A percentile compares a stretch with the other conserved stretches of the same genome.
These are phyloP conservation scores for Sarotherodon lohbergeri DNA, from an alignment of 2,113 vertebrate species.

Conservation along the genomic window DNA sequence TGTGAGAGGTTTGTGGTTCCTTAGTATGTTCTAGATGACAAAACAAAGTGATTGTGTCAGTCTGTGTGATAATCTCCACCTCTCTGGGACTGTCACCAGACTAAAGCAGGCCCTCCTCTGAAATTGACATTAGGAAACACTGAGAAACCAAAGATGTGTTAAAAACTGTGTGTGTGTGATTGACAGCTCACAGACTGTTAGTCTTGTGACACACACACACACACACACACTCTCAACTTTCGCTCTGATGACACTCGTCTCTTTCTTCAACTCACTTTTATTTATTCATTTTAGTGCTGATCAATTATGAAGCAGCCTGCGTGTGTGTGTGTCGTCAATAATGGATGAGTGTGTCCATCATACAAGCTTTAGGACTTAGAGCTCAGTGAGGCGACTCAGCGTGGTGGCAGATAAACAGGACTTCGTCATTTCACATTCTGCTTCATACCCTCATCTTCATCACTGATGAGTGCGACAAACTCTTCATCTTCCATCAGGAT, in stretches of 20 bases:
- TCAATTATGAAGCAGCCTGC: constrained; percentile 49
- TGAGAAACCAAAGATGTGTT: neutral
- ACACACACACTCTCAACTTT: neutral
- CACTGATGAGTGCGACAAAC: neutral
- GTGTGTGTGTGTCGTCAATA: constrained; percentile 50
- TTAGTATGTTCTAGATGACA: neutral
- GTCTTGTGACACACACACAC: neutral
- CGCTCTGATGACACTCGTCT: constrained; percentile 36
- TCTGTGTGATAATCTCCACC: neutral
- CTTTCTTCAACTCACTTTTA: constrained; percentile 41
- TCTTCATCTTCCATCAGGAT: neutral
- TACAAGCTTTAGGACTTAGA: constrained; percentile 54
- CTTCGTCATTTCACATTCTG: neutral
- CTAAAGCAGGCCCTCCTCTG: neutral
- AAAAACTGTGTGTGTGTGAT: neutral
- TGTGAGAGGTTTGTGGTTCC: neutral
- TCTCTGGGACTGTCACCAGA: neutral
- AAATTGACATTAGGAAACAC: neutral
- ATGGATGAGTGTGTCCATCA: constrained; percentile 55
- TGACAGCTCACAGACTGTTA: neutral
- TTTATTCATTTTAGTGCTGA: constrained; percentile 61
- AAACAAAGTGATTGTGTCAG: neutral
- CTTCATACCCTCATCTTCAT: neutral
- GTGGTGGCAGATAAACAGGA: constrained; percentile 31
- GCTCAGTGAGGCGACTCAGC: constrained; percentile 15